Evolutionary conservation across 2,113 vertebrate genomes (phyloP).

Genomic region (Lontra canadensis): DNA sequence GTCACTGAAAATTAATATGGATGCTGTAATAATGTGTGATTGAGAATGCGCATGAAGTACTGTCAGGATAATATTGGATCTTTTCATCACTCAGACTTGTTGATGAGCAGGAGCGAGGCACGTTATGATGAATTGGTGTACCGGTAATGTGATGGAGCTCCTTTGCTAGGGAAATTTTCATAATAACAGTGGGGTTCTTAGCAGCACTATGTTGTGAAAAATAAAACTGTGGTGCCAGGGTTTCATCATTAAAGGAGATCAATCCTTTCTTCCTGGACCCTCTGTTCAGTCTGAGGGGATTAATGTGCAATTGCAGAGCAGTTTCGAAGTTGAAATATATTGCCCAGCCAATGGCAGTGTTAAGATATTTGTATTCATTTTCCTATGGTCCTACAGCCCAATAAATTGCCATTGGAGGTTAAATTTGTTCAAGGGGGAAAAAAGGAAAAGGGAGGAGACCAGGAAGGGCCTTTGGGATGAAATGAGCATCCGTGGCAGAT

Average conservation of each 20-base stretch:
- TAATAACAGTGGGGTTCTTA: slow-evolving; percentile 90
- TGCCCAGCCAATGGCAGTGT: slow-evolving; percentile 72
- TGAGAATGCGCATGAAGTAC: slow-evolving; percentile 95
- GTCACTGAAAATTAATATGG: slow-evolving; percentile 99
- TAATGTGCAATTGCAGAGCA: slow-evolving; percentile 84
- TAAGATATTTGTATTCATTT: slow-evolving; percentile 85
- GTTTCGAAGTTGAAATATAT: slow-evolving; percentile 86
- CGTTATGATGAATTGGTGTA: slow-evolving; percentile 88
- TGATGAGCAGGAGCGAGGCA: slow-evolving; percentile 94
- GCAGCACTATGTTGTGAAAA: slow-evolving; percentile 85
- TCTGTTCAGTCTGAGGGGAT: slow-evolving; percentile 84
- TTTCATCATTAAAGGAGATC: slow-evolving; percentile 89
- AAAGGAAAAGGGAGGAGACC: not conserved
- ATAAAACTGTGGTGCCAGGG: slow-evolving; percentile 87
- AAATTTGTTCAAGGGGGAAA: slow-evolving; percentile 76
- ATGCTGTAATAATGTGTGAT: slow-evolving; percentile 99
- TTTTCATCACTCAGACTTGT: slow-evolving; percentile 99
- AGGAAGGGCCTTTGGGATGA: slow-evolving; percentile 41
- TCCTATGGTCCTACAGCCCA: slow-evolving; percentile 80
- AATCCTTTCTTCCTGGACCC: slow-evolving; percentile 85
- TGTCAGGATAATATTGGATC: slow-evolving; percentile 99
- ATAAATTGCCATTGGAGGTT: slow-evolving; percentile 81
- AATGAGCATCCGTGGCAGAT: not conserved
- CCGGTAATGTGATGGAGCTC: slow-evolving; percentile 88
- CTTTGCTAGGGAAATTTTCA: slow-evolving; percentile 89